phyloP scores from a whole-genome alignment of 2,888 invertebrate species.

The Anaspis maculata region DNA sequence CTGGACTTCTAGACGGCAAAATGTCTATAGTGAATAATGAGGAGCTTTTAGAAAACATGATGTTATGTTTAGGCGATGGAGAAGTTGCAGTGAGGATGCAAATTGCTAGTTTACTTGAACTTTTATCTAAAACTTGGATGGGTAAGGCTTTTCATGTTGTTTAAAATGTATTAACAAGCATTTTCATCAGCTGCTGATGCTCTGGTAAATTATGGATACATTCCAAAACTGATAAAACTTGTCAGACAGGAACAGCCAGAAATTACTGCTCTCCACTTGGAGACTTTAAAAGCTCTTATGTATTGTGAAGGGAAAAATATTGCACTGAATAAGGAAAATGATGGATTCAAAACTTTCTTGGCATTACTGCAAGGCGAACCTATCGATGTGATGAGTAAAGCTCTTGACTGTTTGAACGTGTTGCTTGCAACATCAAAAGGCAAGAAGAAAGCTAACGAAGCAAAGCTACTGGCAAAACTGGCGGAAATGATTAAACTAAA shows the following conservation, averaged over 20 bases:
- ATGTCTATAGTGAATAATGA: slow-evolving; percentile 36
- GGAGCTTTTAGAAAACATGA: slow-evolving; percentile 32
- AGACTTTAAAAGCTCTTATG: slow-evolving; percentile 35
- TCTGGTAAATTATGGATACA: slow-evolving; percentile 34
- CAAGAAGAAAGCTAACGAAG: slow-evolving; percentile 34
- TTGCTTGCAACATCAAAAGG: slow-evolving; percentile 34
- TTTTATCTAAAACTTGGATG: slow-evolving; percentile 36
- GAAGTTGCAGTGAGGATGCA: slow-evolving; percentile 34
- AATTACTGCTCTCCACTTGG: slow-evolving; percentile 35
- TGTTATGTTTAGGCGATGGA: slow-evolving; percentile 32
- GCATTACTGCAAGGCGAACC: slow-evolving; percentile 29
- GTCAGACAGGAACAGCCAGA: slow-evolving; percentile 26
- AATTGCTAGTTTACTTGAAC: slow-evolving; percentile 37
- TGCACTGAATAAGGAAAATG: slow-evolving; percentile 35
- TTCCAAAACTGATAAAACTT: slow-evolving; percentile 30
- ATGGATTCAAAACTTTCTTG: slow-evolving; percentile 35
- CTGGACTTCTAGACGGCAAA: slow-evolving; percentile 36
- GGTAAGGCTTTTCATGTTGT: slow-evolving; percentile 16
- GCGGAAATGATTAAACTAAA: slow-evolving; percentile 9
- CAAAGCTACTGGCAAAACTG: slow-evolving; percentile 31
- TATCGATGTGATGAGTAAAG: slow-evolving; percentile 24
- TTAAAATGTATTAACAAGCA: not conserved
- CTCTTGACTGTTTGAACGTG: slow-evolving; percentile 32
- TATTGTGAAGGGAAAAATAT: slow-evolving; percentile 35
- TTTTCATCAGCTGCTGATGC: slow-evolving; percentile 36